A percentile compares a stretch with the other conserved stretches of the same genome.
Evolutionary conservation across 2,888 invertebrate species (phyloP).

Genomic region (Epiblema foenella): DNA sequence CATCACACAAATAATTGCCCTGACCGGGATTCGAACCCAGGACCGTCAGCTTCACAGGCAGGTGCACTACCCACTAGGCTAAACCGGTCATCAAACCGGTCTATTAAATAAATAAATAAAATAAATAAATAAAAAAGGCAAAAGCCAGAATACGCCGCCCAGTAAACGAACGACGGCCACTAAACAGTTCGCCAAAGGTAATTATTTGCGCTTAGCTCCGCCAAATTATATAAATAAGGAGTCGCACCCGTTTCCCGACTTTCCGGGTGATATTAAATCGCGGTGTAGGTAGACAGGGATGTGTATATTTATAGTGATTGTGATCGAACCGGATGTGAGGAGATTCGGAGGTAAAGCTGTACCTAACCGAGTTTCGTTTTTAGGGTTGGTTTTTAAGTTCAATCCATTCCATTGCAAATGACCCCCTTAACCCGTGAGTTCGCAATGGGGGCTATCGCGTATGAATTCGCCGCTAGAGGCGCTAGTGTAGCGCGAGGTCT

Average conservation of each 20-base stretch:
- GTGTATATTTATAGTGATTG: background rate
- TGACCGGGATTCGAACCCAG: no score
- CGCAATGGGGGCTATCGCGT: no score
- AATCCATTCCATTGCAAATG: no score
- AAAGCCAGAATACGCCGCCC: conserved; percentile 34
- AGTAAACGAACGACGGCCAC: conserved; percentile 42
- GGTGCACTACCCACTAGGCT: no score
- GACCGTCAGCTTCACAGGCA: no score
- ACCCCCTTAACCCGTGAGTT: no score
- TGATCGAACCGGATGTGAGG: background rate
- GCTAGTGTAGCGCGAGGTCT: no score
- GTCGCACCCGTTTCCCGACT: background rate
- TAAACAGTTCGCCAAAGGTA: conserved; percentile 43
- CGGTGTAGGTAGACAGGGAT: background rate
- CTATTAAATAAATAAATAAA: no score
- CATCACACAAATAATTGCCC: no score
- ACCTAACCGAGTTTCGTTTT: background rate
- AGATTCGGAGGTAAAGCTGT: background rate
- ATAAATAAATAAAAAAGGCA: background rate
- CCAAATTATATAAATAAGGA: conserved; percentile 43
- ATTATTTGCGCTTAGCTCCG: conserved; percentile 42
- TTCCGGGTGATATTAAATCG: conserved; percentile 14
- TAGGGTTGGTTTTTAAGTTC: no score
- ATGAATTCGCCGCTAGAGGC: no score
- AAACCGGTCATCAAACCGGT: no score